A percentile compares a stretch with the other conserved stretches of the same genome.
Evolutionary conservation across 2,113 vertebrate genomes (phyloP).

Genomic region (Salvelinus sp.): DNA sequence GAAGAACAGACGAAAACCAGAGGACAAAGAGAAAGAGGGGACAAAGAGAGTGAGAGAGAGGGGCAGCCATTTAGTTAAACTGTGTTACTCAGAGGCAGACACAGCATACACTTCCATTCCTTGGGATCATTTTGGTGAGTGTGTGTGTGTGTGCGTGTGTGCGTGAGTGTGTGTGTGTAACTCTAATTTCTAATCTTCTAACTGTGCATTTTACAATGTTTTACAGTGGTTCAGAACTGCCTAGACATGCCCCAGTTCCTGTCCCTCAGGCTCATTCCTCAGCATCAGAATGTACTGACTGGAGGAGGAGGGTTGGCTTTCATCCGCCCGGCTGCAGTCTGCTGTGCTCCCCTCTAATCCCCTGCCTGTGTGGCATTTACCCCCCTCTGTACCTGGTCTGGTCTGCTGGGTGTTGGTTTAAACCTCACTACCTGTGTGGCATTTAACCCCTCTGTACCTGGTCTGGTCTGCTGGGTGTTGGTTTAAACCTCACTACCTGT

Average conservation of each 20-base stretch:
- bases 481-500: neutral
- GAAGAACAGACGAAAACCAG: neutral
- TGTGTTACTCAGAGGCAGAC: constrained; percentile 50
- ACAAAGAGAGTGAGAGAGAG: constrained; percentile 19
- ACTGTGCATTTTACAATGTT: constrained; percentile 61
- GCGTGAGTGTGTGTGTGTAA: too few species aligned
- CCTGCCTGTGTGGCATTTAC: constrained; percentile 52
- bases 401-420: too few species aligned
- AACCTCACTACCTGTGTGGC: constrained; percentile 33
- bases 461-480: neutral
- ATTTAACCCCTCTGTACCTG: constrained; percentile 44
- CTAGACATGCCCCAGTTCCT: constrained; percentile 73
- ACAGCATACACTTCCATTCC: constrained; percentile 46
- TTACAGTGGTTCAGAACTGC: constrained; percentile 47
- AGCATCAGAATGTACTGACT: constrained; percentile 57
- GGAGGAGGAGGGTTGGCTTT: constrained; percentile 62
- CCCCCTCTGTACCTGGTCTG: neutral
- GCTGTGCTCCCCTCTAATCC: constrained; percentile 62
- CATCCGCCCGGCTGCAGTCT: constrained; percentile 32
- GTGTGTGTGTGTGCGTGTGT: neutral
- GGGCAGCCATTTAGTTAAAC: constrained; percentile 38
- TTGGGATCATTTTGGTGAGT: constrained; percentile 35
- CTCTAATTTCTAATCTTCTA: constrained; percentile 52
- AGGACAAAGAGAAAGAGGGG: constrained; percentile 12
- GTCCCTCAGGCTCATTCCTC: constrained; percentile 75